phyloP scores from a whole-genome alignment of 2,113 vertebrate species.

The Coracopsis vasa region DNA sequence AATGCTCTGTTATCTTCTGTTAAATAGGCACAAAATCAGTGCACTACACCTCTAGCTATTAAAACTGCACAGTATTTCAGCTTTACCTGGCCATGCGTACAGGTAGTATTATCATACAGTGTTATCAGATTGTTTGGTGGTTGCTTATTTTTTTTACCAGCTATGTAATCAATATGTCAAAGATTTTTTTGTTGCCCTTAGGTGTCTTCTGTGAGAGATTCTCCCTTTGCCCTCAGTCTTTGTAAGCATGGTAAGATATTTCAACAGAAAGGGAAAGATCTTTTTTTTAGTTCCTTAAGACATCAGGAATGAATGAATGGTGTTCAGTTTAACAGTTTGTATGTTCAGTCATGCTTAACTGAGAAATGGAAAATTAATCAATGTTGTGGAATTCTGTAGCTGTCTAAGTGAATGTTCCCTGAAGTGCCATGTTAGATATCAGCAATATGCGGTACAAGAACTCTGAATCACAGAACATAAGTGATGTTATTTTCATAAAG shows the following conservation, averaged over 20 bases:
- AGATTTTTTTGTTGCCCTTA: neutral
- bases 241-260: neutral
- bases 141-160: neutral
- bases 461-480: neutral
- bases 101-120: neutral
- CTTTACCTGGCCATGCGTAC: neutral
- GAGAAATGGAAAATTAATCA: neutral
- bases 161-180: neutral
- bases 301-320: neutral
- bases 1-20: neutral
- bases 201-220: neutral
- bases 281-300: neutral
- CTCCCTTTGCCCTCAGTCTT: neutral
- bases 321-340: neutral
- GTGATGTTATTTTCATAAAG: neutral
- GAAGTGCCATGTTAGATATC: slow-evolving; percentile 13
- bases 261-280: neutral
- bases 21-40: neutral
- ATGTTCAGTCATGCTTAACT: neutral
- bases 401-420: neutral
- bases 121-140: neutral
- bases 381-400: neutral
- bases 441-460: neutral
- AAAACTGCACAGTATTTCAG: neutral
- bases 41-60: neutral